These are phyloP conservation scores for Malthinus seriepunctatus DNA, from an alignment of 2,888 invertebrate genomes.

Conservation along the genomic window DNA sequence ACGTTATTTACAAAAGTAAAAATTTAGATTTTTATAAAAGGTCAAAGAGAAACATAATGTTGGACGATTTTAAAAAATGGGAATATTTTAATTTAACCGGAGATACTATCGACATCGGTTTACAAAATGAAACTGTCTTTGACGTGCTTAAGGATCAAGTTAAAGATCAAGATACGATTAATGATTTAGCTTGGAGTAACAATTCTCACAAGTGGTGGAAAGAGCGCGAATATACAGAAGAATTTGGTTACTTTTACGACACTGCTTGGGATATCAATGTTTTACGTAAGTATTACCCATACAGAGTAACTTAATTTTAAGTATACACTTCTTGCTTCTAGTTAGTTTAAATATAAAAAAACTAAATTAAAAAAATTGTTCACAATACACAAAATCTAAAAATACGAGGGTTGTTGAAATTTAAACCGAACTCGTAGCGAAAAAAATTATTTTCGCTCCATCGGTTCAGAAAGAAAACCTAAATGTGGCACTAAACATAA, in stretches of 20 bases:
- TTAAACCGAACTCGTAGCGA: no score
- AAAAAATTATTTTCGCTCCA: no score
- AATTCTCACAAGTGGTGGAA: slow-evolving; percentile 36
- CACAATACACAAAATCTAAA: no score
- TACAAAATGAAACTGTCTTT: slow-evolving; percentile 26
- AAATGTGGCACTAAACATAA: no score
- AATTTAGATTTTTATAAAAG: neutral
- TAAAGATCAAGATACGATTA: slow-evolving; percentile 16
- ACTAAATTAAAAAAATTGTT: no score
- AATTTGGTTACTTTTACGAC: slow-evolving; percentile 56
- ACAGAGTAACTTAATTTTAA: no score
- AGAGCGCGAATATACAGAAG: slow-evolving; percentile 47
- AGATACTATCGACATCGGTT: slow-evolving; percentile 52
- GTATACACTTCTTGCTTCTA: no score
- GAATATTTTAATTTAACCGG: slow-evolving; percentile 55
- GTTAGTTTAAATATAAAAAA: no score
- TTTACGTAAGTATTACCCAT: slow-evolving; percentile 21
- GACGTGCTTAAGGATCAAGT: slow-evolving; percentile 21
- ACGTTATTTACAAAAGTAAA: slow-evolving; percentile 20
- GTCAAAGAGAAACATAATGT: neutral
- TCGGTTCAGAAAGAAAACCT: no score
- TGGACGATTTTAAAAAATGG: slow-evolving; percentile 28
- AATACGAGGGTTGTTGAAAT: no score
- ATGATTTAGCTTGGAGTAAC: slow-evolving; percentile 7
- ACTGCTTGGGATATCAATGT: slow-evolving; percentile 50